phyloP scores from a whole-genome alignment of 2,113 vertebrate species.

The Cynoglossus semilaevis region DNA sequence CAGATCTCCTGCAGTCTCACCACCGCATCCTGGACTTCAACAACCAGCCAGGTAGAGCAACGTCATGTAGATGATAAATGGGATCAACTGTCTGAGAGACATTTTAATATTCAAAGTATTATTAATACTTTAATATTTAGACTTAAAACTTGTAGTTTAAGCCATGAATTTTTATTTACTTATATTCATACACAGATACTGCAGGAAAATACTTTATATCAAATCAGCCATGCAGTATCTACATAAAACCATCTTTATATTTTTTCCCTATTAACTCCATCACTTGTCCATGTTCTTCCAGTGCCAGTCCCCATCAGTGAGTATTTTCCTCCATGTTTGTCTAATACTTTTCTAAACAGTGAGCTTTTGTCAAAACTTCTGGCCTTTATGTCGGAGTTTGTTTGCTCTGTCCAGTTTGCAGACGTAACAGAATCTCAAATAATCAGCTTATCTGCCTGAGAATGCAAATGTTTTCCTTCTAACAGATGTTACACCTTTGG shows the following conservation, averaged over 20 bases:
- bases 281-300: conserved; percentile 65
- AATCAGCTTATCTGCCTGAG: conserved; percentile 9
- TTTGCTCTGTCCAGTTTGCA: conserved; percentile 9
- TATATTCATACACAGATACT: not conserved
- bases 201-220: no score
- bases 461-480: conserved; percentile 24
- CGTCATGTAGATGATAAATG: no score
- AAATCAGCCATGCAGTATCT: no score
- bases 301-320: conserved; percentile 61
- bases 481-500: not conserved
- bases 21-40: conserved; percentile 97
- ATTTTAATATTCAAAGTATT: no score
- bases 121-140: no score
- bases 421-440: conserved; percentile 14
- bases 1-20: conserved; percentile 93
- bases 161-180: not conserved
- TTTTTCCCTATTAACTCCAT: conserved; percentile 30
- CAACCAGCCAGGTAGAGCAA: conserved; percentile 87
- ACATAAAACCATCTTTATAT: not conserved
- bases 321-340: conserved; percentile 44
- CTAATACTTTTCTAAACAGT: conserved; percentile 15
- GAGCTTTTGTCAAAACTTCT: conserved; percentile 11
- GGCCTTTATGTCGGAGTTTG: not conserved
- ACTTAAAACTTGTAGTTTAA: no score
- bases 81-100: no score